A percentile compares a stretch with the other conserved stretches of the same genome.
phyloP scores from a whole-genome alignment of 1,140 invertebrate genomes.

The Papilio machaon region DNA sequence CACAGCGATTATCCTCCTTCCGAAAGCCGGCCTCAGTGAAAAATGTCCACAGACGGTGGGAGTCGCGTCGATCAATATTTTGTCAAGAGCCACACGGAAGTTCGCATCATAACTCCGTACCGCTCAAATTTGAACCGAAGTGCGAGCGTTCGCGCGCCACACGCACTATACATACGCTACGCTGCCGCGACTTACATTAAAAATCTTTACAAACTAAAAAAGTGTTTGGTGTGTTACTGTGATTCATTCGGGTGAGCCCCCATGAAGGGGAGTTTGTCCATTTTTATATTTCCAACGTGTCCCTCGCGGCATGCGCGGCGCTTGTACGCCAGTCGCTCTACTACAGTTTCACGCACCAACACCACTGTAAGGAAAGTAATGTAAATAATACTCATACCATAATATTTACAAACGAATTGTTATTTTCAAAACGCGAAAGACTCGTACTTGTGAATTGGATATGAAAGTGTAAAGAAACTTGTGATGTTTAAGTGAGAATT shows the following conservation, averaged over 20 bases:
- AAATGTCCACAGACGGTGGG: constrained; percentile 70
- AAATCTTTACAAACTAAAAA: constrained; percentile 54
- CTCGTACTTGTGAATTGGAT: constrained; percentile 56
- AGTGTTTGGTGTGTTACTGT: constrained; percentile 65
- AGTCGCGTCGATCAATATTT: constrained; percentile 79
- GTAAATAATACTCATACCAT: constrained; percentile 79
- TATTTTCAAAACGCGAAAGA: constrained; percentile 65
- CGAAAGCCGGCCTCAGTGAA: constrained; percentile 63
- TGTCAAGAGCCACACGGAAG: constrained; percentile 73
- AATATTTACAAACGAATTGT: constrained; percentile 75
- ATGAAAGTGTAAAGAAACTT: constrained; percentile 55
- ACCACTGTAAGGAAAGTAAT: constrained; percentile 76
- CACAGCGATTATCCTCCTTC: constrained; percentile 71
- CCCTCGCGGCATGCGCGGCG: constrained; percentile 80
- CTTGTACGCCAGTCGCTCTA: constrained; percentile 75
- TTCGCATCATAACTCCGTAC: constrained; percentile 67
- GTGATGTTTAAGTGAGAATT: constrained; percentile 66
- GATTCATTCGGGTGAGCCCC: constrained; percentile 78
- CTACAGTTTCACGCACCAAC: constrained; percentile 79
- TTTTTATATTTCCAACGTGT: constrained; percentile 81
- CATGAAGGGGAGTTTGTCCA: constrained; percentile 80
- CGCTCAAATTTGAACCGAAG: constrained; percentile 68
- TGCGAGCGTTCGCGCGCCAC: constrained; percentile 43
- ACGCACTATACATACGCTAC: constrained; percentile 40
- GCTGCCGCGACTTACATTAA: constrained; percentile 47